Base-by-base conservation (phyloP, 2,888 invertebrate genomes). In the Pammene fasciana region DNA sequence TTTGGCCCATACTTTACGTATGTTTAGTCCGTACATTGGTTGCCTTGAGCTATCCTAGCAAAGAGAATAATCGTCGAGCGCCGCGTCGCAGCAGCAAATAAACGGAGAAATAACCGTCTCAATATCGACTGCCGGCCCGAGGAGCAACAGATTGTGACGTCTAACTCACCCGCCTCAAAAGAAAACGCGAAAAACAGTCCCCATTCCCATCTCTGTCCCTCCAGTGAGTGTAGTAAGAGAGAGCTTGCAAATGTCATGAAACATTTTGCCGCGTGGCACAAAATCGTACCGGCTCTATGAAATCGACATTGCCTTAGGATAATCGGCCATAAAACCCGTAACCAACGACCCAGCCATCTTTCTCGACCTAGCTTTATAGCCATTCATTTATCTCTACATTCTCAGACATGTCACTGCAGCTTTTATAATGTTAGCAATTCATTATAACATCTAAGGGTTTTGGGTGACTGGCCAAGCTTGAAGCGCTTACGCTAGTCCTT, bases 41-140 rank as follows among this genome's bases (percentile, higher is more conserved):
- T n/a, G 2, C 6, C 34, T 13, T n/a, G 34, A 54, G n/a, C 54
- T n/a, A 5, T n/a, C 34, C 6, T n/a, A 54, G 54, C n/a, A 34
- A n/a, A 54, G 8, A 3, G 7, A 54, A 54, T 54, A 34, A 5
- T 54, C n/a, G 54, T n/a, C 54, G 72, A 71, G 65, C 73, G 73
- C 73, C 68, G 62, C 73, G 70, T 67, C 68, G 71, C 54, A 72
- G 68, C 70, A 75, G 73, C 78, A 78, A 82, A 83, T 81, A 83
- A 81, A 82, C 80, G 76, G 77, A 73, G 73, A 76, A 81, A 81
- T 82, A 81, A 80, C 76, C 76, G 77, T 79, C 78, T 81, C 82
- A 82, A 80, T 84, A 82, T 78, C 76, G 72, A 64, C 70, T 55
- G 46, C 54, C 73, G 73, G 57, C 65, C 34, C 59, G 64, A 41